A percentile compares a stretch with the other conserved stretches of the same genome.
Conservation (phyloP, 1,140 invertebrate genomes). For the Drosophila serrata region DNA sequence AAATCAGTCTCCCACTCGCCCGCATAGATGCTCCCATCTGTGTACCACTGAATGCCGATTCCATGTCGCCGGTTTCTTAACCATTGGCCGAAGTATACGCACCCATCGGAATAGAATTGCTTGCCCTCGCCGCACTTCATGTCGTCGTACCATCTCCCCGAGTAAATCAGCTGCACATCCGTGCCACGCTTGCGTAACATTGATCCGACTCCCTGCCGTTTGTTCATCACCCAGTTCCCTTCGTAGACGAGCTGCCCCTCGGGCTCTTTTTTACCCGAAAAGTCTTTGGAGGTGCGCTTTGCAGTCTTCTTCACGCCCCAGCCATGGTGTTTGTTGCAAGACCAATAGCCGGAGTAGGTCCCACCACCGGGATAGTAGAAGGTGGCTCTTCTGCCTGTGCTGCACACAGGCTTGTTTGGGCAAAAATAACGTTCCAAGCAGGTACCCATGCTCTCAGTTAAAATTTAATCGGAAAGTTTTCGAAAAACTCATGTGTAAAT, state of each 20-base stretch:
- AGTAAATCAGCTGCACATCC: slow-evolving; percentile 79
- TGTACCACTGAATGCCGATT: slow-evolving; percentile 87
- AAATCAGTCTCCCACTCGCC: slow-evolving; percentile 85
- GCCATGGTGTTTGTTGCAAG: slow-evolving; percentile 60
- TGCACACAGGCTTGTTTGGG: slow-evolving; percentile 58
- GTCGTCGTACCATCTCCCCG: slow-evolving; percentile 86
- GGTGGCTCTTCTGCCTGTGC: slow-evolving; percentile 50
- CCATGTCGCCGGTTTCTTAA: slow-evolving; percentile 87
- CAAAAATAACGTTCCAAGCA: slow-evolving; percentile 52
- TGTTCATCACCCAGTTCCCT: slow-evolving; percentile 86
- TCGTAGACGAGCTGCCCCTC: slow-evolving; percentile 86
- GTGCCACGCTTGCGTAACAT: slow-evolving; percentile 63
- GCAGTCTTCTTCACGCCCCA: slow-evolving; percentile 52
- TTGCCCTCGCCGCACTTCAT: slow-evolving; percentile 86
- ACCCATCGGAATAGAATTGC: slow-evolving; percentile 73
- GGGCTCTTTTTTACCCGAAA: slow-evolving; percentile 44
- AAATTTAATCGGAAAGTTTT: slow-evolving; percentile 31
- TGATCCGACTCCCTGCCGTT: slow-evolving; percentile 86
- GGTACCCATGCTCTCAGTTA: slow-evolving; percentile 39
- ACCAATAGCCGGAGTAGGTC: slow-evolving; percentile 69
- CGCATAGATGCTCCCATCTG: slow-evolving; percentile 86
- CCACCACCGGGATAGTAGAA: slow-evolving; percentile 72
- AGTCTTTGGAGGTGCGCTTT: slow-evolving; percentile 33
- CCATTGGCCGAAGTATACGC: slow-evolving; percentile 85
- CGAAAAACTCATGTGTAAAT: slow-evolving; percentile 18